phyloP scores from a whole-genome alignment of 1,140 invertebrate genomes.

The Drosophila ambigua region DNA sequence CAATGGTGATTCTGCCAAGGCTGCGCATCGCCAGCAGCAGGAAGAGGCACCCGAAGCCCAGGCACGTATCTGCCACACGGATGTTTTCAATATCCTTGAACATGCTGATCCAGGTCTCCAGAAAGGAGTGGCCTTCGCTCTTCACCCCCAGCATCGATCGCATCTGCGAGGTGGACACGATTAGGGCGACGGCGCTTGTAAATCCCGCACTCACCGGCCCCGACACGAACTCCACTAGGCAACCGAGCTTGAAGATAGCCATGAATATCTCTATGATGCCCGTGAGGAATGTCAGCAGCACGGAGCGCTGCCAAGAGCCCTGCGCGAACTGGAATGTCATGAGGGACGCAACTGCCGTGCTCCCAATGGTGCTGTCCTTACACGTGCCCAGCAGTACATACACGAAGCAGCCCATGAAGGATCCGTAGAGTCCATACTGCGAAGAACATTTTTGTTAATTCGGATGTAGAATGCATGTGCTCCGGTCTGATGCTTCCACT shows the following conservation, averaged over 20 bases:
- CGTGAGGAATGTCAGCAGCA: constrained; percentile 92
- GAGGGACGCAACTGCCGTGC: constrained; percentile 94
- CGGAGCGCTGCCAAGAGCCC: constrained; percentile 90
- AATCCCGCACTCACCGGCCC: constrained; percentile 96
- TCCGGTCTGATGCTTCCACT: too few species aligned
- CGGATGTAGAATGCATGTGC: too few species aligned
- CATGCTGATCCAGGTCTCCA: constrained; percentile 90
- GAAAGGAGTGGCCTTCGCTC: constrained; percentile 89
- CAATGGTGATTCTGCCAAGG: constrained; percentile 85
- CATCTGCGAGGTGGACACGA: constrained; percentile 95
- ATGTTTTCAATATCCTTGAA: constrained; percentile 87
- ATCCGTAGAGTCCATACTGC: constrained; percentile 94
- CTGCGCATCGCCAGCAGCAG: constrained; percentile 89
- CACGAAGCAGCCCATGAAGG: constrained; percentile 95
- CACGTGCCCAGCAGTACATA: constrained; percentile 96
- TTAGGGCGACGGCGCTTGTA: constrained; percentile 95
- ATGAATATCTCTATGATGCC: constrained; percentile 93
- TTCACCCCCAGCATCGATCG: constrained; percentile 93
- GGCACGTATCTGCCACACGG: constrained; percentile 87
- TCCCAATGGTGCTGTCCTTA: constrained; percentile 95
- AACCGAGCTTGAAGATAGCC: constrained; percentile 94
- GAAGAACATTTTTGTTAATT: neutral
- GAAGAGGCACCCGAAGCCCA: constrained; percentile 89
- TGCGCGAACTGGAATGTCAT: constrained; percentile 91
- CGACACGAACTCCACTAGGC: constrained; percentile 96